phyloP scores from a whole-genome alignment of 2,113 vertebrate species.

The Anolis sagrei region DNA sequence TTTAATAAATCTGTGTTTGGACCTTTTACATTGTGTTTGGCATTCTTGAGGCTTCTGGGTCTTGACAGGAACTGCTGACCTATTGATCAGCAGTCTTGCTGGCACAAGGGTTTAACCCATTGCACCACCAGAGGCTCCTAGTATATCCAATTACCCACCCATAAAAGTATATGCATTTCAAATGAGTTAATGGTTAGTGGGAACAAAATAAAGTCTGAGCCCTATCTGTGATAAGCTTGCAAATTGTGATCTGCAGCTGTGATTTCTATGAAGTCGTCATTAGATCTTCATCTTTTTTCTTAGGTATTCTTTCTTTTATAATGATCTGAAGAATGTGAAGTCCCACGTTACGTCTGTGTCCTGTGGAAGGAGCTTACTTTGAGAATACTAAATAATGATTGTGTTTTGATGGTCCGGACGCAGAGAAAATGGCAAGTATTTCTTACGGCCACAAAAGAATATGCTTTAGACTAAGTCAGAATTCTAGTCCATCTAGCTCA shows the following conservation, averaged over 20 bases:
- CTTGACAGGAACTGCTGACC: too few relatives aligned
- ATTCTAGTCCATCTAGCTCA: neutral
- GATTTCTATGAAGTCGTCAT: constrained; percentile 31
- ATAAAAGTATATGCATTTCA: neutral
- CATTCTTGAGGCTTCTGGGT: too few relatives aligned
- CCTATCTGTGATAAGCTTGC: neutral
- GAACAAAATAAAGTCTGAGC: neutral
- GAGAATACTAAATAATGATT: neutral
- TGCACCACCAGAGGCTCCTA: too few relatives aligned
- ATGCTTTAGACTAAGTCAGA: too few relatives aligned
- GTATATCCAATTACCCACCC: neutral
- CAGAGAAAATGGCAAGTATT: neutral
- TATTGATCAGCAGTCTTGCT: too few relatives aligned
- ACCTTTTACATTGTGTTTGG: too few relatives aligned
- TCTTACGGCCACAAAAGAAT: constrained; percentile 9
- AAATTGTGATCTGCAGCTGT: neutral
- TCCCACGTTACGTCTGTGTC: neutral
- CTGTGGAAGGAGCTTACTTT: neutral
- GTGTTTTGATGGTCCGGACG: too few relatives aligned
- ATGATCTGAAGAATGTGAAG: constrained; percentile 29
- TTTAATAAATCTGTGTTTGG: too few relatives aligned
- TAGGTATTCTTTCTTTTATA: constrained; percentile 20
- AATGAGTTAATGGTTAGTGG: neutral
- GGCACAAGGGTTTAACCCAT: too few relatives aligned
- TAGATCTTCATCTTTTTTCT: constrained; percentile 26